These are phyloP conservation scores for Orchesellides sinensis DNA, from an alignment of 2,888 invertebrate genomes.

Conservation along the genomic window DNA sequence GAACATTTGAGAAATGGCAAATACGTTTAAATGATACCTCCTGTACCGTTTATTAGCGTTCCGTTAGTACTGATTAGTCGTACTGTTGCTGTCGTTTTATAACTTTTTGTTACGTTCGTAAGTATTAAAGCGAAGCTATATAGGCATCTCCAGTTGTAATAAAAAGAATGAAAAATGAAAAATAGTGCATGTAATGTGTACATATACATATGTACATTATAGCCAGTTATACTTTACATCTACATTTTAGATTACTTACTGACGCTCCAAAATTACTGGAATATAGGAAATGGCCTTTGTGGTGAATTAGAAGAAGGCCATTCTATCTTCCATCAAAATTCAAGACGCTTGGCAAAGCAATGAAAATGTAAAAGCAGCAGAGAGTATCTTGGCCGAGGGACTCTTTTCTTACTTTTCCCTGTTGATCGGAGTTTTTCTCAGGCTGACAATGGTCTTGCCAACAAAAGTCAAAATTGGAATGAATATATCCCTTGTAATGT, in stretches of 20 bases:
- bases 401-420: conserved; percentile 37
- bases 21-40: no score
- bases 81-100: not conserved
- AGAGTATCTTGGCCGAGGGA: conserved; percentile 9
- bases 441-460: not conserved
- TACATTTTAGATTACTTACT: no score
- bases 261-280: not conserved
- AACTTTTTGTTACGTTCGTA: not conserved
- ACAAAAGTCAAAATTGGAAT: conserved; percentile 10
- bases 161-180: not conserved
- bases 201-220: not conserved
- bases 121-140: no score
- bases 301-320: conserved; percentile 38
- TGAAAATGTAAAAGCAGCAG: conserved; percentile 4
- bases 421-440: conserved; percentile 18
- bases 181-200: not conserved
- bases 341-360: conserved; percentile 37
- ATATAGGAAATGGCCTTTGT: conserved; percentile 22
- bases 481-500: conserved; percentile 21
- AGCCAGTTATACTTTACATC: not conserved
- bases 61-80: not conserved
- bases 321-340: conserved; percentile 32
- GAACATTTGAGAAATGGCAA: no score
- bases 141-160: not conserved
- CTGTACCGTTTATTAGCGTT: no score